Percentiles rank a stretch among this genome's conserved stretches.
These are phyloP conservation scores for Sitta europaea DNA, from an alignment of 2,113 vertebrate genomes.

Conservation along the genomic window DNA sequence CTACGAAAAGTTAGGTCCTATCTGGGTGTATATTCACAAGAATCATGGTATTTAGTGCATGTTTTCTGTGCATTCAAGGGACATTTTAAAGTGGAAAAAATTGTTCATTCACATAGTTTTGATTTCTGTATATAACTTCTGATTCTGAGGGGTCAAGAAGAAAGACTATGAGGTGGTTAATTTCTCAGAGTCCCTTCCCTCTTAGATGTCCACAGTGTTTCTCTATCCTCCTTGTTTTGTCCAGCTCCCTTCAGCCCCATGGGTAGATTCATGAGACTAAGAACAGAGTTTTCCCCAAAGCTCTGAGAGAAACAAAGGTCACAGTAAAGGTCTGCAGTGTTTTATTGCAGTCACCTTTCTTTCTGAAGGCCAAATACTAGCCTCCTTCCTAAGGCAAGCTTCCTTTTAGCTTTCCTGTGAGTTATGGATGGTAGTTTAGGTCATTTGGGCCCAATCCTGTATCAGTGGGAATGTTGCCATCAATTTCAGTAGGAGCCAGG, in stretches of 20 bases:
- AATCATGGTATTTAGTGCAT: neutral
- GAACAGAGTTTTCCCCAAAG: neutral
- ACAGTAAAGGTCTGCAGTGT: neutral
- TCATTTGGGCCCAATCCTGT: neutral
- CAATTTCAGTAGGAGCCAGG: neutral
- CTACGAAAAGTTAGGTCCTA: neutral
- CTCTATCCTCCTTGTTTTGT: neutral
- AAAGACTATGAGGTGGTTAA: neutral
- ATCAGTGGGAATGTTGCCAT: neutral
- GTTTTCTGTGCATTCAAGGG: neutral
- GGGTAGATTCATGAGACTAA: neutral
- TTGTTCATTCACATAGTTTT: neutral
- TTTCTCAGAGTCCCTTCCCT: neutral
- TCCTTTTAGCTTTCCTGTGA: neutral
- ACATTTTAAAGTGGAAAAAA: neutral
- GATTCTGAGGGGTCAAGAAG: neutral
- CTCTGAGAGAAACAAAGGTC: neutral
- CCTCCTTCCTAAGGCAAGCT: neutral
- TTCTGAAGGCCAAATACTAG: neutral
- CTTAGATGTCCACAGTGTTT: neutral
- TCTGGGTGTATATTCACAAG: neutral
- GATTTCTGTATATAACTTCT: neutral
- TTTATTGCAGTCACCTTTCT: slow-evolving; percentile 17
- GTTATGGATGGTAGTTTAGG: neutral
- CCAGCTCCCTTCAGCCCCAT: neutral